A percentile compares a stretch with the other conserved stretches of the same genome.
These are phyloP conservation scores for Hypsibius dujardini DNA, from an alignment of 1,140 invertebrate species.

Conservation along the genomic window DNA sequence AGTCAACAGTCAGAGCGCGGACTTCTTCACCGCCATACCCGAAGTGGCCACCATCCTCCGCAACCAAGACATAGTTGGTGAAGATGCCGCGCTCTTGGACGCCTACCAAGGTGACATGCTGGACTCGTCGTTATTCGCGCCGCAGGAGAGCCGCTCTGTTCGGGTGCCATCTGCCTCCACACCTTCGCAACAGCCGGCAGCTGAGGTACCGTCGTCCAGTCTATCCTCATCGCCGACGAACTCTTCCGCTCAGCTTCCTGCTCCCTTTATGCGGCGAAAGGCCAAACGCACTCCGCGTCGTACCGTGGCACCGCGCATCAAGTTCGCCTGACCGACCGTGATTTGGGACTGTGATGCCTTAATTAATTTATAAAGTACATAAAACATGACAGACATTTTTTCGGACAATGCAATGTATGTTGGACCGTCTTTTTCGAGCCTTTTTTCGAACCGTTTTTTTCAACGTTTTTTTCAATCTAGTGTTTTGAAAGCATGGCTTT, in stretches of 20 bases:
- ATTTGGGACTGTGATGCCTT: too few relatives aligned
- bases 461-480: too few relatives aligned
- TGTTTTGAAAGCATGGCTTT: too few relatives aligned
- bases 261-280: background rate
- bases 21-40: background rate
- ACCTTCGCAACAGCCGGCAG: background rate
- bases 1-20: background rate
- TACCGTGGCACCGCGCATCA: constrained; percentile 4
- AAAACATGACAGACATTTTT: too few relatives aligned
- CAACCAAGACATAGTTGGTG: background rate
- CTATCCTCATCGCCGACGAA: background rate
- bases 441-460: too few relatives aligned
- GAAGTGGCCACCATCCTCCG: background rate
- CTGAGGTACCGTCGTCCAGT: background rate
- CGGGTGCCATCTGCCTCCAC: background rate
- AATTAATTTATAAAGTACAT: too few relatives aligned
- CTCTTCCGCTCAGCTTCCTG: background rate
- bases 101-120: background rate
- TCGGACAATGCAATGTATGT: too few relatives aligned
- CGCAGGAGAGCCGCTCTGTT: background rate
- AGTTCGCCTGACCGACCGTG: background rate
- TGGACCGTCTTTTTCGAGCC: too few relatives aligned
- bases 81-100: background rate
- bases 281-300: background rate
- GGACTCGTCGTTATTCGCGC: background rate